Evolutionary conservation across 2,113 vertebrate species (phyloP).

Genomic region (Rattus norvegicus): DNA sequence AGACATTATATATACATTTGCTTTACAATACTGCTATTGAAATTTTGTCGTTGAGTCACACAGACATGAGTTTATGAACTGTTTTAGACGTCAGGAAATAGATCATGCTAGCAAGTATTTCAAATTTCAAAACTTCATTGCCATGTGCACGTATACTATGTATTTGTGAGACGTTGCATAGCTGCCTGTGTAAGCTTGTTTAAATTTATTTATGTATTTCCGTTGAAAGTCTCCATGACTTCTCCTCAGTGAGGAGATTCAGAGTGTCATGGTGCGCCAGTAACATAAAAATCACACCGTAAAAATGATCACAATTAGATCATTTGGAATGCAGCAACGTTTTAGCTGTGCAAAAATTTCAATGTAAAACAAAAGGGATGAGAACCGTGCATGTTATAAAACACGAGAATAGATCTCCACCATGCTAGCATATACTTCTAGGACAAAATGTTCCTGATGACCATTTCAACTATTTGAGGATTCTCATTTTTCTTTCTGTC

Average conservation of each 20-base stretch:
- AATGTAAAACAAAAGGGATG: background rate
- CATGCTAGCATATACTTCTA: background rate
- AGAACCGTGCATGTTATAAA: background rate
- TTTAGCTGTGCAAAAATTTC: background rate
- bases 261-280: background rate
- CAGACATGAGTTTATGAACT: constrained; percentile 73
- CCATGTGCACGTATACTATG: background rate
- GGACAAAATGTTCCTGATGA: background rate
- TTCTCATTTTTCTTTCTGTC: background rate
- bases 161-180: constrained; percentile 35
- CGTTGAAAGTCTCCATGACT: background rate
- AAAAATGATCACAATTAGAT: background rate
- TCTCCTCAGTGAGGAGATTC: background rate
- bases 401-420: background rate
- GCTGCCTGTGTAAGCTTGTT: constrained; percentile 26
- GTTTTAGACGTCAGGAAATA: constrained; percentile 74
- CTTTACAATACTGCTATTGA: constrained; percentile 66
- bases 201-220: constrained; percentile 58
- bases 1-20: constrained; percentile 69
- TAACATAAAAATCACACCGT: constrained; percentile 38
- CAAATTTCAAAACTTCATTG: constrained; percentile 53
- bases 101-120: constrained; percentile 64
- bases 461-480: background rate
- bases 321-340: background rate
- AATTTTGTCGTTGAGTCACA: constrained; percentile 66